phyloP scores from a whole-genome alignment of 2,888 invertebrate species.

The Gortyna flavago region DNA sequence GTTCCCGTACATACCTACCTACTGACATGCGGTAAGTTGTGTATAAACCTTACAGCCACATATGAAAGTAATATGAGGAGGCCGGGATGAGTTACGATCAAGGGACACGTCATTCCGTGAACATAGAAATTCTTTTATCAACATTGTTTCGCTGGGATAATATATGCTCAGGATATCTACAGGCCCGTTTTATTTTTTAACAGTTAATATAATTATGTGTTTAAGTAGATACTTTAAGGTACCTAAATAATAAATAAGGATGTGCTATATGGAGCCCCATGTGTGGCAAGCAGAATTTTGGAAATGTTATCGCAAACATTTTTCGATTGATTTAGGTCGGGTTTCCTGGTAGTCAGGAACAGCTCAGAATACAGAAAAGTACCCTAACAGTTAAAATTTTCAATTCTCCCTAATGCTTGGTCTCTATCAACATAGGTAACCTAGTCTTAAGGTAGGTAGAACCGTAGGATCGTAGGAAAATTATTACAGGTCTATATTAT shows the following conservation, averaged over 20 bases:
- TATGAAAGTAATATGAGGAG: slow-evolving; percentile 79
- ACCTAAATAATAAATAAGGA: slow-evolving; percentile 11
- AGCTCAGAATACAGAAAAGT: too few species aligned
- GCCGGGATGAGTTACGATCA: slow-evolving; percentile 80
- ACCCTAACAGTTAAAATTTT: too few species aligned
- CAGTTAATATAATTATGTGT: slow-evolving; percentile 43
- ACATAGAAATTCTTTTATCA: slow-evolving; percentile 81
- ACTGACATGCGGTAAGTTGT: slow-evolving; percentile 64
- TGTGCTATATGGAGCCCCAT: slow-evolving; percentile 3
- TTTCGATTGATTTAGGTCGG: not conserved
- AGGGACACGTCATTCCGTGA: slow-evolving; percentile 78
- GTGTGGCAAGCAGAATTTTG: slow-evolving; percentile 9
- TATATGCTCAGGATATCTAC: slow-evolving; percentile 69
- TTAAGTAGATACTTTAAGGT: slow-evolving; percentile 26
- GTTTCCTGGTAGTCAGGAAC: not conserved
- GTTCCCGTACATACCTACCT: slow-evolving; percentile 56
- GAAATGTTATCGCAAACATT: not conserved
- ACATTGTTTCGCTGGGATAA: slow-evolving; percentile 77
- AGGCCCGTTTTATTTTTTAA: slow-evolving; percentile 70
- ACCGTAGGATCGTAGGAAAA: slow-evolving; percentile 11
- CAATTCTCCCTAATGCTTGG: not conserved
- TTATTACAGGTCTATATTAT: slow-evolving; percentile 24
- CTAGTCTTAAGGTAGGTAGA: not conserved
- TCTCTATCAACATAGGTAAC: not conserved
- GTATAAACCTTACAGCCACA: slow-evolving; percentile 73